Conservation (phyloP, 2,888 invertebrate genomes). For the Torymus aiolomorphi region DNA sequence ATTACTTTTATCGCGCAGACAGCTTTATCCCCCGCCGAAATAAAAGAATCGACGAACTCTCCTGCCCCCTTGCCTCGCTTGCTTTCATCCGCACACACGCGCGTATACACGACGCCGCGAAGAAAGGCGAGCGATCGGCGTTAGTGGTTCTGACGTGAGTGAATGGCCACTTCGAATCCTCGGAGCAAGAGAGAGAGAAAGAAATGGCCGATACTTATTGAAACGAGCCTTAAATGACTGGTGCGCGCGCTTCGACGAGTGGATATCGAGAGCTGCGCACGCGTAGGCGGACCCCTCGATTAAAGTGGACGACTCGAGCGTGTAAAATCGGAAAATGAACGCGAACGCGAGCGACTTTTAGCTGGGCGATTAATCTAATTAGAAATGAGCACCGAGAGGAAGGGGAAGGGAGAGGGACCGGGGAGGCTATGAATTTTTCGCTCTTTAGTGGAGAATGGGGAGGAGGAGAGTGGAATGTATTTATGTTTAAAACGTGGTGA, state of each 20-base stretch:
- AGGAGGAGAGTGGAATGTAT: not conserved
- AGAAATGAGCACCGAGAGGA: no score
- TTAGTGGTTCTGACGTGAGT: slow-evolving; percentile 30
- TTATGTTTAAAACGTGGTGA: not conserved
- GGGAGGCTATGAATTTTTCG: no score
- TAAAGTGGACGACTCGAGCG: not conserved
- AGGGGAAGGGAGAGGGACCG: no score
- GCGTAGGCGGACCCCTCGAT: not conserved
- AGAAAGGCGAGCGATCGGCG: not conserved
- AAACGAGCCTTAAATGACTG: slow-evolving; percentile 43
- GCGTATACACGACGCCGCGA: no score
- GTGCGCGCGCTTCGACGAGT: not conserved
- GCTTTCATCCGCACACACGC: not conserved
- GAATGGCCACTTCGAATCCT: slow-evolving; percentile 23
- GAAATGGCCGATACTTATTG: slow-evolving; percentile 36
- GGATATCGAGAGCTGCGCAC: no score
- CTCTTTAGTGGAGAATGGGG: no score
- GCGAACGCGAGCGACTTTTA: no score
- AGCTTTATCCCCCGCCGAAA: no score
- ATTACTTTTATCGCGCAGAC: no score
- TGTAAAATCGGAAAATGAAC: not conserved
- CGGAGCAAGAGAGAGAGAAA: not conserved
- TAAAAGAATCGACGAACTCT: no score
- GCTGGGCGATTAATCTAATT: no score
- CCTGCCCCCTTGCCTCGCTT: no score